Conservation (phyloP, 2,888 invertebrate species). For the Aleiodes testaceus region DNA sequence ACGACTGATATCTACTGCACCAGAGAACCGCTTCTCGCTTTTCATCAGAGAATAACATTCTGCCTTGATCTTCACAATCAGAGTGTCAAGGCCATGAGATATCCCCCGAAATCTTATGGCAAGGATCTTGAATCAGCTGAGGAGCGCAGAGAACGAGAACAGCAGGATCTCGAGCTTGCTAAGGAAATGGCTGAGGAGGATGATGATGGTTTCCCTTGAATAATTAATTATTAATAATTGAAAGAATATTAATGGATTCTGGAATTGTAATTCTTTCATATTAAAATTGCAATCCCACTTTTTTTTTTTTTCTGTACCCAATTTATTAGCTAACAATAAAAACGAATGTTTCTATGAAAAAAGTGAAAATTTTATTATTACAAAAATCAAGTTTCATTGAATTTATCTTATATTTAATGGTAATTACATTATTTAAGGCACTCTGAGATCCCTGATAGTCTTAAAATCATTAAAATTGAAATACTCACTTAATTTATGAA, state of each 20-base stretch:
- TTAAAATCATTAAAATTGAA: too few species aligned
- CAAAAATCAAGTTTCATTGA: too few species aligned
- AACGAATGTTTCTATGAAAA: neutral
- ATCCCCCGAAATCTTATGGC: conserved; percentile 98
- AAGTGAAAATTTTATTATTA: neutral
- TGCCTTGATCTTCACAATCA: conserved; percentile 98
- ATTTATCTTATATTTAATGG: too few species aligned
- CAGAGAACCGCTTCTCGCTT: conserved; percentile 94
- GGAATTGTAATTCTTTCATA: neutral
- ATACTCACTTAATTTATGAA: neutral
- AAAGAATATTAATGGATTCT: conserved; percentile 28
- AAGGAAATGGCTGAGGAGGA: conserved; percentile 99
- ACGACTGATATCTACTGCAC: conserved; percentile 98
- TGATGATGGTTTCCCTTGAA: conserved; percentile 87
- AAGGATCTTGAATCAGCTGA: conserved; percentile 98
- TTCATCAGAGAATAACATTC: conserved; percentile 97
- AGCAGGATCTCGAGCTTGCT: conserved; percentile 98
- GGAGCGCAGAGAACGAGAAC: conserved; percentile 95
- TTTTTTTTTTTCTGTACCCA: conserved; percentile 35
- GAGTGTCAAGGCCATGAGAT: conserved; percentile 99
- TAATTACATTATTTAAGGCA: neutral
- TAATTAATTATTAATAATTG: conserved; percentile 32
- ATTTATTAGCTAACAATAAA: conserved; percentile 27
- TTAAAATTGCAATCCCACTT: conserved; percentile 5
- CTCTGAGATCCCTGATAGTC: neutral